phyloP scores from a whole-genome alignment of 2,797 vertebrate species.

The Carcharodon carcharias region DNA sequence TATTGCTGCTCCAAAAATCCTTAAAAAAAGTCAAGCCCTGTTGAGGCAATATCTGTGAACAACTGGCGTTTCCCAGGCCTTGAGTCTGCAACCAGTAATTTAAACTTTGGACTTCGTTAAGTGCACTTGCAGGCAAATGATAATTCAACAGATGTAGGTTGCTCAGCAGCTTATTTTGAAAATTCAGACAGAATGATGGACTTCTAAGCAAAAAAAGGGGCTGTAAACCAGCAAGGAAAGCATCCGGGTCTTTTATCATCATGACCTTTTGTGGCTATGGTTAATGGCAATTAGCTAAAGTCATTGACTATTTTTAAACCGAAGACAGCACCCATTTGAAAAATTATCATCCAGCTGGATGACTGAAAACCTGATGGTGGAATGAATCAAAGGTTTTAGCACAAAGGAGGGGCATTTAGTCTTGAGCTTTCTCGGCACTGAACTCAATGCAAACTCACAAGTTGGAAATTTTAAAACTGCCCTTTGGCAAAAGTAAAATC shows the following conservation, averaged over 20 bases:
- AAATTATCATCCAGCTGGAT: conserved; percentile 18
- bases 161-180: background rate
- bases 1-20: background rate
- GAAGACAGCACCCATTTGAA: background rate
- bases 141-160: background rate
- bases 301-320: conserved; percentile 2
- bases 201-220: background rate
- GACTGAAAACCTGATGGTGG: background rate
- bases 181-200: background rate
- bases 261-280: background rate
- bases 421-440: background rate
- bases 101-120: background rate
- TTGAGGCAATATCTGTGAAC: background rate
- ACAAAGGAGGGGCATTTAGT: background rate
- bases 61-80: background rate
- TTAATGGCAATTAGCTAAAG: background rate
- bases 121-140: background rate
- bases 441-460: background rate
- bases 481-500: background rate
- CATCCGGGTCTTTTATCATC: background rate
- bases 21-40: background rate
- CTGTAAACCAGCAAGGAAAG: background rate
- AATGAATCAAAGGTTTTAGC: conserved; percentile 27
- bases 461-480: background rate
- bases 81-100: background rate